A percentile compares a stretch with the other conserved stretches of the same genome.
phyloP scores from a whole-genome alignment of 1,140 invertebrate genomes.

The Ceratoteleas bidentatus region DNA sequence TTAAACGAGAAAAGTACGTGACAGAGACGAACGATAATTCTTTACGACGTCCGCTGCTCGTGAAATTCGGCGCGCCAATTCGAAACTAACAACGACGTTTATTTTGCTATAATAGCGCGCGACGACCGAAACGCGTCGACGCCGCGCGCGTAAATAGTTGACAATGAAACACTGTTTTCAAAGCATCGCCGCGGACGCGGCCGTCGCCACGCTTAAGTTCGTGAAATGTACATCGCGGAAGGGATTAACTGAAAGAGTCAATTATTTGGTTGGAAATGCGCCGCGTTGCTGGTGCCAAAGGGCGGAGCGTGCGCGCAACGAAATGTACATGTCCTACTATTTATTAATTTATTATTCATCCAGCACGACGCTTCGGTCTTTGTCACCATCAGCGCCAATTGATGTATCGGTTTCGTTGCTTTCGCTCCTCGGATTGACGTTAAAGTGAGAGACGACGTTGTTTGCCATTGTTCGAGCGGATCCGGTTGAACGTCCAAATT shows the following conservation, averaged over 20 bases:
- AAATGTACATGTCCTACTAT: slow-evolving; percentile 44
- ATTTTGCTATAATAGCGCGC: slow-evolving; percentile 61
- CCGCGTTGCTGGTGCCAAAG: slow-evolving; percentile 14
- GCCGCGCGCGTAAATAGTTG: slow-evolving; percentile 49
- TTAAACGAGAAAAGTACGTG: slow-evolving; percentile 67
- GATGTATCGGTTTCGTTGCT: not conserved
- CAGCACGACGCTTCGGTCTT: slow-evolving; percentile 9
- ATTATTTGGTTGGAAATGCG: slow-evolving; percentile 10
- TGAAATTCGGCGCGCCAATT: slow-evolving; percentile 61
- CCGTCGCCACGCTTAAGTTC: slow-evolving; percentile 26
- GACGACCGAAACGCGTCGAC: slow-evolving; percentile 53
- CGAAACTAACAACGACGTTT: slow-evolving; percentile 61
- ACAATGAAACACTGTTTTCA: slow-evolving; percentile 50
- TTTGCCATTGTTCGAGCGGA: not conserved
- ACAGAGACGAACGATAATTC: slow-evolving; percentile 66
- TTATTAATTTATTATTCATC: slow-evolving; percentile 58
- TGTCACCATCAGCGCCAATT: slow-evolving; percentile 22
- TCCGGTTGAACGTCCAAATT: slow-evolving; percentile 40
- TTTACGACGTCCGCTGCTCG: slow-evolving; percentile 63
- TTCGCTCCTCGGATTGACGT: not conserved
- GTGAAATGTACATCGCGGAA: slow-evolving; percentile 20
- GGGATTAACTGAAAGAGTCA: slow-evolving; percentile 11
- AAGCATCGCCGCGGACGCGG: slow-evolving; percentile 29
- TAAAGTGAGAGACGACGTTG: slow-evolving; percentile 16
- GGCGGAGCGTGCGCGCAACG: not conserved